Percentiles rank a stretch among this genome's conserved stretches.
Evolutionary conservation across 1,140 invertebrate species (phyloP).

Genomic region (Orchestia grillus): DNA sequence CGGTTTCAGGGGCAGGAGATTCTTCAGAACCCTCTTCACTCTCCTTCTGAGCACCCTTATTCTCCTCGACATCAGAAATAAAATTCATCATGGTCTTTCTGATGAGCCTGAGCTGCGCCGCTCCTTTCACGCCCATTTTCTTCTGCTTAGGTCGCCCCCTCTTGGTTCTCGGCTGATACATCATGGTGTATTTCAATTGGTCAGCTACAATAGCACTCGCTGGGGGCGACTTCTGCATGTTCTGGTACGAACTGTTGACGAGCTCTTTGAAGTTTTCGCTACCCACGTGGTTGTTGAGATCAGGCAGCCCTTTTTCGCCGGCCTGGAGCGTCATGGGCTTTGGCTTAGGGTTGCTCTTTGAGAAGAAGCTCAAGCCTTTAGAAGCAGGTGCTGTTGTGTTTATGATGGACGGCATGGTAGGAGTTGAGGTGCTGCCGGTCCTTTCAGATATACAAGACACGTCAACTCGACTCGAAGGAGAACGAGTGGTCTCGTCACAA

Average conservation of each 20-base stretch:
- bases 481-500: not conserved
- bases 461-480: slow-evolving; percentile 4
- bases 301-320: not conserved
- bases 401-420: not conserved
- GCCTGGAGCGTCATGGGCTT: not conserved
- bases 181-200: not conserved
- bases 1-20: slow-evolving; percentile 1
- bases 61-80: slow-evolving; percentile 55
- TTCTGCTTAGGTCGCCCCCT: slow-evolving; percentile 60
- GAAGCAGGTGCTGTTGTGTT: not conserved
- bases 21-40: not conserved
- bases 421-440: not conserved
- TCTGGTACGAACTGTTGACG: slow-evolving; percentile 33
- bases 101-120: slow-evolving; percentile 65
- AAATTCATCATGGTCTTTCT: slow-evolving; percentile 66
- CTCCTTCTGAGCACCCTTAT: slow-evolving; percentile 28
- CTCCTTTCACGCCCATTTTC: slow-evolving; percentile 63
- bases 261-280: slow-evolving; percentile 44
- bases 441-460: slow-evolving; percentile 28
- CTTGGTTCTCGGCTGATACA: slow-evolving; percentile 27
- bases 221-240: slow-evolving; percentile 9
- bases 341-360: slow-evolving; percentile 37
- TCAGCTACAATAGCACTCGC: not conserved
- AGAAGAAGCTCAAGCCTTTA: slow-evolving; percentile 19
- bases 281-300: not conserved